phyloP scores from a whole-genome alignment of 2,113 vertebrate genomes.

The Polypterus bichir region DNA sequence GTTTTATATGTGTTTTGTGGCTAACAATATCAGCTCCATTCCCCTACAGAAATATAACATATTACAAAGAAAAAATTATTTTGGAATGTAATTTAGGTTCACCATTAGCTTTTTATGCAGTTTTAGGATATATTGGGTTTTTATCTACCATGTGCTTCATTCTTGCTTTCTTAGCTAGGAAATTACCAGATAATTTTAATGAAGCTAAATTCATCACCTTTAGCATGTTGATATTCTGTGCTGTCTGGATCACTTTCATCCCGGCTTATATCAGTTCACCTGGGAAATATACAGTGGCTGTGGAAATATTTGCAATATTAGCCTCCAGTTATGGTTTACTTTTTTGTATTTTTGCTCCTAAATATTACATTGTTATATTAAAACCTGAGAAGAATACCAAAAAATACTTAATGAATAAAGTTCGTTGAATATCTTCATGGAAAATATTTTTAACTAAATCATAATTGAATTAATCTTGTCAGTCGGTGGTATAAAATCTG shows the following conservation, averaged over 20 bases:
- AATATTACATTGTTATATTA: constrained; percentile 47
- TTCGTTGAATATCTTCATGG: no score
- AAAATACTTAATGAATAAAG: constrained; percentile 8
- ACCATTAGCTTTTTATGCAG: constrained; percentile 5
- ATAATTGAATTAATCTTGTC: no score
- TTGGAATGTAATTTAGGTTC: constrained; percentile 6
- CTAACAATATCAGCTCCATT: constrained; percentile 7
- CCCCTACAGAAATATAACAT: constrained; percentile 6
- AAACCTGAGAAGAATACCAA: constrained; percentile 19
- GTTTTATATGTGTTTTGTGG: constrained; percentile 6
- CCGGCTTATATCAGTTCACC: constrained; percentile 56
- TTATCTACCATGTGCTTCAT: constrained; percentile 2
- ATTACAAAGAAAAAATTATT: constrained; percentile 9
- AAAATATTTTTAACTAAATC: no score
- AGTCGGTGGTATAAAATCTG: no score
- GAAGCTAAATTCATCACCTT: constrained; percentile 10
- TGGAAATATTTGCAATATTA: constrained; percentile 56
- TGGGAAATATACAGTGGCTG: constrained; percentile 53
- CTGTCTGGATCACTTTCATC: constrained; percentile 43
- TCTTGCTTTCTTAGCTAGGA: constrained; percentile 6
- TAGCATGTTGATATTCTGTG: constrained; percentile 14
- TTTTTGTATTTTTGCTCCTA: constrained; percentile 47
- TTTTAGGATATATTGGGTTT: constrained; percentile 8
- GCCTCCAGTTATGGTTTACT: constrained; percentile 49
- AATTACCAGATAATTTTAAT: constrained; percentile 11